Conservation (phyloP, 2,113 vertebrate genomes). For the Sinocyclocheilus anshuiensis region DNA sequence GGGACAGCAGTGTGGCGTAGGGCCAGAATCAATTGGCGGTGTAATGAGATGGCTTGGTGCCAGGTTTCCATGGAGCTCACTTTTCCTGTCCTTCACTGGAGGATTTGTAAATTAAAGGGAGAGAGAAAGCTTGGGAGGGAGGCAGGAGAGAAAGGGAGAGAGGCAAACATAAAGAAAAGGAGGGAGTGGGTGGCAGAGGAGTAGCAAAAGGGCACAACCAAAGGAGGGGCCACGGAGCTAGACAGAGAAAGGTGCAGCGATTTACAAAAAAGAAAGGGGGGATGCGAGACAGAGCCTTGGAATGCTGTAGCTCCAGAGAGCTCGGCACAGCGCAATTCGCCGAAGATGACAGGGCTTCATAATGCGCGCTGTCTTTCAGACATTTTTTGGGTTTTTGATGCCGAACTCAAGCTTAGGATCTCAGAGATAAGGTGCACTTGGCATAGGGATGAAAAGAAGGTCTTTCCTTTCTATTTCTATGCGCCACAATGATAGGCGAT, state of each 20-base stretch:
- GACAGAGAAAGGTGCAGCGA: conserved; percentile 50
- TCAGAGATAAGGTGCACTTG: conserved; percentile 27
- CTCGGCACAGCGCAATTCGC: conserved; percentile 28
- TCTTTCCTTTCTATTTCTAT: conserved; percentile 5
- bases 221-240: conserved; percentile 55
- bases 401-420: background rate
- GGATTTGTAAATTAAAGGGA: conserved; percentile 78
- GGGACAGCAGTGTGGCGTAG: conserved; percentile 74
- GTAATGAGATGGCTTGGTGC: conserved; percentile 82
- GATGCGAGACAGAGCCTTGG: conserved; percentile 40
- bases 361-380: conserved; percentile 37
- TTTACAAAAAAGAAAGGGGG: conserved; percentile 48
- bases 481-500: background rate
- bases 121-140: conserved; percentile 46
- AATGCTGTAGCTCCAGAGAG: conserved; percentile 44
- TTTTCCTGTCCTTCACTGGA: conserved; percentile 75
- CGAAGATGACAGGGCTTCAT: conserved; percentile 32
- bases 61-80: conserved; percentile 82
- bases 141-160: conserved; percentile 55
- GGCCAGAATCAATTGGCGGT: conserved; percentile 83
- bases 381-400: conserved; percentile 37
- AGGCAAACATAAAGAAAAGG: conserved; percentile 64
- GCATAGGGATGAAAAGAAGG: background rate
- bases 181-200: conserved; percentile 56
- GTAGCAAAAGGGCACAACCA: conserved; percentile 54